A percentile compares a stretch with the other conserved stretches of the same genome.
Conservation (phyloP, 2,888 invertebrate species). For the Lomographa bimaculata region DNA sequence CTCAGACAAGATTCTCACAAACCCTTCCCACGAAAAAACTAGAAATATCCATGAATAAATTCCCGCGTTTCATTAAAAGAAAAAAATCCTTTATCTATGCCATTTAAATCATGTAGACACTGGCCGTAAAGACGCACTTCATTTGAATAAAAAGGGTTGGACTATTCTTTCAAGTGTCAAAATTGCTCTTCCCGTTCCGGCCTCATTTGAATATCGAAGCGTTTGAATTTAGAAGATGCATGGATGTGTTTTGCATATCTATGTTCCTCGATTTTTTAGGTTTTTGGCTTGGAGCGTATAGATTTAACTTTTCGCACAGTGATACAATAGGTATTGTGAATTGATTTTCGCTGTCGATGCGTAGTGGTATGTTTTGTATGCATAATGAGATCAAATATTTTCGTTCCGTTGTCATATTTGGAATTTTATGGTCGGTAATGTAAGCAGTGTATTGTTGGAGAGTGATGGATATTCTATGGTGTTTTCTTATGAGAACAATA, state of each 20-base stretch:
- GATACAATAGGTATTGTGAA: constrained; percentile 48
- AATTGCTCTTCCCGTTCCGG: constrained; percentile 77
- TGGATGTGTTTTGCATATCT: constrained; percentile 73
- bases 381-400: constrained; percentile 81
- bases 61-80: constrained; percentile 51
- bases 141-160: constrained; percentile 76
- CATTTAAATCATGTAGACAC: constrained; percentile 50
- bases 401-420: constrained; percentile 72
- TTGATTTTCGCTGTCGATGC: constrained; percentile 59
- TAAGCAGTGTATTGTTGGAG: constrained; percentile 49
- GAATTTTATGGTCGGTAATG: constrained; percentile 60
- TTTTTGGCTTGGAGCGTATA: constrained; percentile 24
- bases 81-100: constrained; percentile 63
- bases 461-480: constrained; percentile 43
- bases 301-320: constrained; percentile 65
- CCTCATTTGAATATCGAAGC: constrained; percentile 77
- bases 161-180: constrained; percentile 80
- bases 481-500: too few relatives aligned
- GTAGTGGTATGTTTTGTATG: constrained; percentile 45
- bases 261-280: constrained; percentile 45
- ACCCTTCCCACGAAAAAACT: constrained; percentile 56
- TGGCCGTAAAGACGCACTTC: constrained; percentile 63
- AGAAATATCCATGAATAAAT: constrained; percentile 69
- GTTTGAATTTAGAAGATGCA: constrained; percentile 48
- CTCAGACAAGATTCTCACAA: constrained; percentile 53